Conservation (phyloP, 2,797 vertebrate genomes). For the Catamblyrhynchus diadema region DNA sequence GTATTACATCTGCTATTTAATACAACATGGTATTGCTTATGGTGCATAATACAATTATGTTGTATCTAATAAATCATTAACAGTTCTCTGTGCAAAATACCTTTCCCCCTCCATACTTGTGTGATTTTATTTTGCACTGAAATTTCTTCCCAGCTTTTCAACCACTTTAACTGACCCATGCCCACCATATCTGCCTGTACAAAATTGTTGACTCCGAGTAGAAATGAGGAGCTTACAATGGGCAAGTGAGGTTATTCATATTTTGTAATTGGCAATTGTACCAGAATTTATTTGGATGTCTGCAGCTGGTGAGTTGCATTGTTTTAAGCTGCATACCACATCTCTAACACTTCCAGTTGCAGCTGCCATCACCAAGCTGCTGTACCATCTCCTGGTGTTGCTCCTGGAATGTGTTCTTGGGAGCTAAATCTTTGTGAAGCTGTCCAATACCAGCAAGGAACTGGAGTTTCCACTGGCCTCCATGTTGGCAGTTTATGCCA, state of each 20-base stretch:
- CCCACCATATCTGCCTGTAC: fast-evolving
- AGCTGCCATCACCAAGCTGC: background rate
- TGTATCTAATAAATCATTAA: background rate
- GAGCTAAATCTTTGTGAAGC: background rate
- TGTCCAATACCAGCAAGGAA: background rate
- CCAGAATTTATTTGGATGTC: background rate
- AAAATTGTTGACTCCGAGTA: background rate
- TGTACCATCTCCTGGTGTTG: background rate
- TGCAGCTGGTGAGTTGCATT: background rate
- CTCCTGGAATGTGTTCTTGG: background rate
- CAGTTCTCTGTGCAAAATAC: background rate
- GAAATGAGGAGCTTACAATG: background rate
- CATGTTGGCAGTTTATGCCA: background rate
- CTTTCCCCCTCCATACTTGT: background rate
- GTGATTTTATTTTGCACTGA: background rate
- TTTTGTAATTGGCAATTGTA: background rate
- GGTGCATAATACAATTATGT: background rate
- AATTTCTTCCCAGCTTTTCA: background rate
- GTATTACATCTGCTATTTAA: background rate
- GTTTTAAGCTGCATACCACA: background rate
- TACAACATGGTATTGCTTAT: background rate
- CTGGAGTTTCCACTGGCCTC: background rate
- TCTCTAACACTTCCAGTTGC: background rate
- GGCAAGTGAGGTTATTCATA: background rate
- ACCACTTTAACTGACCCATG: background rate